Percentiles rank a stretch among this genome's conserved stretches.
Evolutionary conservation across 2,888 invertebrate species (phyloP).

Genomic region (Kryphioiulus occultus): DNA sequence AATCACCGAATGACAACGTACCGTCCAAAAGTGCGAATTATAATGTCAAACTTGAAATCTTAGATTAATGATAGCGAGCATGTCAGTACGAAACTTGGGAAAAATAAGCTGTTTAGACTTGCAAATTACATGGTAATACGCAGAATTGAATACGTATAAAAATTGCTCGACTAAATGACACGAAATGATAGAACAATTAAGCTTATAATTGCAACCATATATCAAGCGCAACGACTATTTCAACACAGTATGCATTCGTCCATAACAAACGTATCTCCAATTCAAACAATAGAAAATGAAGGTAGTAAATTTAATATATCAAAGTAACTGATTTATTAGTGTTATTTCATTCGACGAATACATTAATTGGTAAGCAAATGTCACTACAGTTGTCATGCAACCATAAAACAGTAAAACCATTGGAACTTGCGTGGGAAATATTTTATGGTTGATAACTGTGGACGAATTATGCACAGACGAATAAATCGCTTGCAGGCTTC

Average conservation of each 20-base stretch:
- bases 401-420: neutral
- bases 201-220: conserved; percentile 24
- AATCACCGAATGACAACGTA: conserved; percentile 21
- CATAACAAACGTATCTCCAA: neutral
- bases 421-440: neutral
- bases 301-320: neutral
- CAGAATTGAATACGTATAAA: conserved; percentile 17
- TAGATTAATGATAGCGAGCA: conserved; percentile 8
- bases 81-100: neutral
- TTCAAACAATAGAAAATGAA: no score
- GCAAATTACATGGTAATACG: conserved; percentile 14
- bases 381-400: neutral
- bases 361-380: no score
- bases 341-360: neutral
- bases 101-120: conserved; percentile 33
- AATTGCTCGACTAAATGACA: neutral
- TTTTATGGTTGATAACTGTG: neutral
- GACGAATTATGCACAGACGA: neutral
- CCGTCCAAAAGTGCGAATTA: conserved; percentile 37
- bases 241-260: neutral
- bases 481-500: neutral
- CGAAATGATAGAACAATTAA: conserved; percentile 28
- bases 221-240: neutral
- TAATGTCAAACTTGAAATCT: conserved; percentile 17
- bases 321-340: neutral